Percentiles rank a stretch among this genome's conserved stretches.
phyloP scores from a whole-genome alignment of 2,888 invertebrate genomes.

The Leptodirus hochenwartii region DNA sequence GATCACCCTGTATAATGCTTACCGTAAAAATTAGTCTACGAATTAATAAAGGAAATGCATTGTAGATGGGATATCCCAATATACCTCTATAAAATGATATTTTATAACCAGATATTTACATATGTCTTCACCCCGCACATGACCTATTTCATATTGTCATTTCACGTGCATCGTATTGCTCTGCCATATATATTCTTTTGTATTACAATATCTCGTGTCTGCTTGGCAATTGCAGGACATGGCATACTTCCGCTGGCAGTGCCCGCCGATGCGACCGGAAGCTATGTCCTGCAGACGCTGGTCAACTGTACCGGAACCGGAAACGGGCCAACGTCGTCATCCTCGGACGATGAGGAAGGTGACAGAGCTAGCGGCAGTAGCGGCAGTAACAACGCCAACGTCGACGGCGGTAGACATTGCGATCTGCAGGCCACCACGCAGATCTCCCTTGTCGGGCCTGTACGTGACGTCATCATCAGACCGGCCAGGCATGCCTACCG shows the following conservation, averaged over 20 bases:
- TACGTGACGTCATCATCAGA: slow-evolving; percentile 43
- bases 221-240: slow-evolving; percentile 33
- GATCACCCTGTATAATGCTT: too few species aligned
- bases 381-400: neutral
- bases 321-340: too few species aligned
- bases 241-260: slow-evolving; percentile 42
- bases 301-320: slow-evolving; percentile 37
- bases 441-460: slow-evolving; percentile 41
- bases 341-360: slow-evolving; percentile 18
- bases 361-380: slow-evolving; percentile 8
- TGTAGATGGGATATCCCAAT: too few species aligned
- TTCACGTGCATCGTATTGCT: too few species aligned
- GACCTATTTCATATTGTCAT: too few species aligned
- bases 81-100: too few species aligned
- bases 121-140: too few species aligned
- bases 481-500: slow-evolving; percentile 41
- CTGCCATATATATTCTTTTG: too few species aligned
- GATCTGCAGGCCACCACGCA: slow-evolving; percentile 39
- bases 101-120: too few species aligned
- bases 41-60: too few species aligned
- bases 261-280: slow-evolving; percentile 37
- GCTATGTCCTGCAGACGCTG: slow-evolving; percentile 40
- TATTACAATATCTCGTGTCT: too few species aligned
- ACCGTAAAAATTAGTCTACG: too few species aligned
- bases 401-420: slow-evolving; percentile 22